A percentile compares a stretch with the other conserved stretches of the same genome.
phyloP scores from a whole-genome alignment of 2,113 vertebrate genomes.

The Podarcis cretensis region DNA sequence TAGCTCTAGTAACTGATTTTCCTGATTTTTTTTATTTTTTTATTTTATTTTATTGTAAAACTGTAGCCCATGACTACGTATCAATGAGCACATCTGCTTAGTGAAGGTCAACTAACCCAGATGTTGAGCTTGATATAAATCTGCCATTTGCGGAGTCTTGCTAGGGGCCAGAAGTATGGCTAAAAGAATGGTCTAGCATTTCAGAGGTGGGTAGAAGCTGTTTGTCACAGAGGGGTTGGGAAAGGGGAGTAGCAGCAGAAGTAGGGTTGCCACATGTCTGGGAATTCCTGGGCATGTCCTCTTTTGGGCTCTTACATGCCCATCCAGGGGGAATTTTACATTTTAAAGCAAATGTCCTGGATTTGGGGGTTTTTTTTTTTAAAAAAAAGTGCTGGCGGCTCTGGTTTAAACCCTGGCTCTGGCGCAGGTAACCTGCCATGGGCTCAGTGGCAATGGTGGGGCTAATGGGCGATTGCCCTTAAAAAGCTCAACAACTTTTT shows the following conservation, averaged over 20 bases:
- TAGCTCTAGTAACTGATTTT: background rate
- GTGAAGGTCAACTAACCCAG: background rate
- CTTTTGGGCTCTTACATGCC: too few relatives aligned
- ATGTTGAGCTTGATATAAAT: background rate
- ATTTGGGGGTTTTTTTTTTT: too few relatives aligned
- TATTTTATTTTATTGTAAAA: background rate
- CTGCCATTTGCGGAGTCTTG: background rate
- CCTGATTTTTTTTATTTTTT: too few relatives aligned
- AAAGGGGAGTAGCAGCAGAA: background rate
- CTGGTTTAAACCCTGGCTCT: too few relatives aligned
- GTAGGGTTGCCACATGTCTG: background rate
- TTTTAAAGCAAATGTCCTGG: too few relatives aligned
- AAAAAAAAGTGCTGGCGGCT: too few relatives aligned
- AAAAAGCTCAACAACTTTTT: too few relatives aligned
- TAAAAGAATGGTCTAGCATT: background rate
- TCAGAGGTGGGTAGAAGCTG: background rate
- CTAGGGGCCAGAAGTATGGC: background rate
- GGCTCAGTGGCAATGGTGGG: too few relatives aligned
- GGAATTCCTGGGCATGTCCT: too few relatives aligned
- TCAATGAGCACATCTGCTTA: background rate
- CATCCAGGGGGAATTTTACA: too few relatives aligned
- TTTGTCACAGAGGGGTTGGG: background rate
- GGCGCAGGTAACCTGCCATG: too few relatives aligned
- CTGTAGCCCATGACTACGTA: background rate
- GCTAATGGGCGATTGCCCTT: too few relatives aligned